Evolutionary conservation across 2,113 vertebrate genomes (phyloP).

Genomic region (Passer domesticus): DNA sequence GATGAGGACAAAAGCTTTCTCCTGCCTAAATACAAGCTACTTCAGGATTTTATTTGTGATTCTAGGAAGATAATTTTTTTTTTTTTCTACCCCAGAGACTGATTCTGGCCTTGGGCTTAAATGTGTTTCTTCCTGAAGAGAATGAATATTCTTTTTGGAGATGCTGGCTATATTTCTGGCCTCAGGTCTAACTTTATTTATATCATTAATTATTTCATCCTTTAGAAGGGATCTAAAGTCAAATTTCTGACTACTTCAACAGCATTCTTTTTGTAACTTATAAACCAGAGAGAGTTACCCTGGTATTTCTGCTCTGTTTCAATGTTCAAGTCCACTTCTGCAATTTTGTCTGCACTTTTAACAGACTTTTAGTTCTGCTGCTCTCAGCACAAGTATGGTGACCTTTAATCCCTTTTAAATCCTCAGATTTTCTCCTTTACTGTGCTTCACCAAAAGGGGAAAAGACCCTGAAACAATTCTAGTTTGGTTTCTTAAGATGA

Average conservation of each 20-base stretch:
- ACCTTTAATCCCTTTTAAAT: background rate
- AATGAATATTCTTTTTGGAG: background rate
- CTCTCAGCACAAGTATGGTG: background rate
- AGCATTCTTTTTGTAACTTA: background rate
- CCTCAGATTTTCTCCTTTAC: background rate
- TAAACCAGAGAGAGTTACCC: background rate
- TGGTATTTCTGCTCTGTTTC: background rate
- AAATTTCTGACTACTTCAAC: background rate
- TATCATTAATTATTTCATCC: background rate
- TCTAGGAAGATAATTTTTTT: background rate
- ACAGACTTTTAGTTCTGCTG: background rate
- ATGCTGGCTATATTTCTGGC: background rate
- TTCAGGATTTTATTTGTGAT: background rate
- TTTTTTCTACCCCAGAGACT: background rate
- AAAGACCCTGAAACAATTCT: background rate
- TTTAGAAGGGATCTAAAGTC: background rate
- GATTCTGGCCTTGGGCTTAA: background rate
- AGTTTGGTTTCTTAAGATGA: background rate
- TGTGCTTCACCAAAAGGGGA: background rate
- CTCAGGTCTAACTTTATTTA: background rate
- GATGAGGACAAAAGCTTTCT: background rate
- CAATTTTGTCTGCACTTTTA: background rate
- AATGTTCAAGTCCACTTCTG: background rate
- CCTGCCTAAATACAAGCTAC: background rate
- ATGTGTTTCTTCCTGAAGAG: background rate